Percentiles rank a stretch among this genome's conserved stretches.
Evolutionary conservation across 2,797 vertebrate genomes (phyloP).

Genomic region (Falco columbarius): DNA sequence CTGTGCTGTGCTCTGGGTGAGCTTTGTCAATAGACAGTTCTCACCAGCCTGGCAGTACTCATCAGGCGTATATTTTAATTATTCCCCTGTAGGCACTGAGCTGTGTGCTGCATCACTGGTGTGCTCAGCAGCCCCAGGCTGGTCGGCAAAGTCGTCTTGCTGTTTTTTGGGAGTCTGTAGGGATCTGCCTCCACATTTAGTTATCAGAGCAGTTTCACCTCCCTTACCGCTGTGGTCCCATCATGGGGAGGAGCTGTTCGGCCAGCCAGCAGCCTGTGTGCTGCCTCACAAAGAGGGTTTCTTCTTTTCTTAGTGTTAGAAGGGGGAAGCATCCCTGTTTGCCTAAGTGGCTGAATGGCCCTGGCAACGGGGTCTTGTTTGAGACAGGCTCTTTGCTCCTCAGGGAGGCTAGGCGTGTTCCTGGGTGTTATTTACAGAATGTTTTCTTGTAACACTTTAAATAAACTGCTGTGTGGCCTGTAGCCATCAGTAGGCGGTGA

Average conservation of each 20-base stretch:
- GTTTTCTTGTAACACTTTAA: background rate
- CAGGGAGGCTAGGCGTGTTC: background rate
- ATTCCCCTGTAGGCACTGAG: background rate
- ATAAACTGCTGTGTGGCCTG: background rate
- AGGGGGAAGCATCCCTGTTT: background rate
- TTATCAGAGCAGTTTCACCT: background rate
- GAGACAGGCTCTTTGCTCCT: background rate
- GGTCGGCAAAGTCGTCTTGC: background rate
- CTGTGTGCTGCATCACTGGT: background rate
- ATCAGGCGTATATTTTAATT: background rate
- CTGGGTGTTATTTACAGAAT: background rate
- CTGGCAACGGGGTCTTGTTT: background rate
- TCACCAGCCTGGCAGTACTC: background rate
- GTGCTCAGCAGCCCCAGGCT: background rate
- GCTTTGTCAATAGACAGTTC: background rate
- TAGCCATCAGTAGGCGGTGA: background rate
- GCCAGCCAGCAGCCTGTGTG: background rate
- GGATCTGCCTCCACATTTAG: background rate
- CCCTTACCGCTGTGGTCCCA: background rate
- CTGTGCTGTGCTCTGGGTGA: background rate
- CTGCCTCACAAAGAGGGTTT: background rate
- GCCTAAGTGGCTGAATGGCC: background rate
- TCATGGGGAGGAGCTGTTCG: background rate
- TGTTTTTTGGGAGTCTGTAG: background rate
- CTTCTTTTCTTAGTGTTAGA: background rate